Conservation (phyloP, 1,140 invertebrate species). For the Papilio polyxenes region DNA sequence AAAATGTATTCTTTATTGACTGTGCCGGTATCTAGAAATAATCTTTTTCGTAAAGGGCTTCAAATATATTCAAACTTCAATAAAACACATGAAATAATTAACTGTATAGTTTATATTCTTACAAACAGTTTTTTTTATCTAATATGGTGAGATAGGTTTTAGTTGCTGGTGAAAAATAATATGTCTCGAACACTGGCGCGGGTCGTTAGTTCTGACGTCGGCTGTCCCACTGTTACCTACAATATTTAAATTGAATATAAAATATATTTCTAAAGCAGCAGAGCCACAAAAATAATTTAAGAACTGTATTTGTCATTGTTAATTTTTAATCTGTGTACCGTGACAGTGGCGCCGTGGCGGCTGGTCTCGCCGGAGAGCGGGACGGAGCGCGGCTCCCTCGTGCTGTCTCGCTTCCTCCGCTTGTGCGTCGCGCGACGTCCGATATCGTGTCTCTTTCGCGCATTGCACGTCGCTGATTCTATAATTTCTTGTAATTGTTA, state of each 20-base stretch:
- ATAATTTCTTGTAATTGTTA: not conserved
- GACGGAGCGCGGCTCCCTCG: slow-evolving; percentile 62
- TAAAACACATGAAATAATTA: slow-evolving; percentile 2
- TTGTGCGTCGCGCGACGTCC: slow-evolving; percentile 49
- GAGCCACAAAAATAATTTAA: not conserved
- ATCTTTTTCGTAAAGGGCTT: too few species aligned
- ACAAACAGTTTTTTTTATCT: not conserved
- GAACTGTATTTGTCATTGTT: not conserved
- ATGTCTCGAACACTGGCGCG: slow-evolving; percentile 66
- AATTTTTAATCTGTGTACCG: slow-evolving; percentile 46
- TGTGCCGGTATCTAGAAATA: too few species aligned
- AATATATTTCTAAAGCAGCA: not conserved
- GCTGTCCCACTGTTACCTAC: slow-evolving; percentile 53
- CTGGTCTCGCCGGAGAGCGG: slow-evolving; percentile 68
- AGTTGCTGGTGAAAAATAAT: slow-evolving; percentile 66
- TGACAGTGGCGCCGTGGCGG: slow-evolving; percentile 54
- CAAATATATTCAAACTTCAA: too few species aligned
- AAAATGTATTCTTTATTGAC: too few species aligned
- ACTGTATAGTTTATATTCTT: slow-evolving; percentile 4
- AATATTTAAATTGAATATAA: not conserved
- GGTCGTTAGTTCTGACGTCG: slow-evolving; percentile 53
- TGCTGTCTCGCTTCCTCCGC: slow-evolving; percentile 55
- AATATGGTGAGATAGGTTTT: slow-evolving; percentile 19
- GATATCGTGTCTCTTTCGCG: slow-evolving; percentile 52
- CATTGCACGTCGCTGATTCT: slow-evolving; percentile 43